Conservation (phyloP, 2,888 invertebrate species). For the Rhamphomyia laevipes region DNA sequence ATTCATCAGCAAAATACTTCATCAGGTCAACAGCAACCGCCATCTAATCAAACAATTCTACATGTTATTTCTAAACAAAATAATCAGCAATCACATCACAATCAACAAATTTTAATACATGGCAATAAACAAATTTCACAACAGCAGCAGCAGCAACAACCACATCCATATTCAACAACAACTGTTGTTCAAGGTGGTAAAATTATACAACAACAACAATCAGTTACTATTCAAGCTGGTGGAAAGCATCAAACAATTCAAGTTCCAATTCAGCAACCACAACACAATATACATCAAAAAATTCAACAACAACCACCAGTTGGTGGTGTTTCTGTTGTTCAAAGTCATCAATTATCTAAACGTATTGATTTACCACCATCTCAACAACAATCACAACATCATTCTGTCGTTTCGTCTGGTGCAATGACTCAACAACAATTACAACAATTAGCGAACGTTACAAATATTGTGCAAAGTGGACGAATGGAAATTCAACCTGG, state of each 20-base stretch:
- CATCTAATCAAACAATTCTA: no score
- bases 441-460: conserved; percentile 20
- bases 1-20: background rate
- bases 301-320: conserved; percentile 27
- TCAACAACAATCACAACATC: conserved; percentile 13
- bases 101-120: background rate
- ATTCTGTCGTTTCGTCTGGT: background rate
- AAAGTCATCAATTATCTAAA: conserved; percentile 19
- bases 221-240: conserved; percentile 15
- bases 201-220: conserved; percentile 8
- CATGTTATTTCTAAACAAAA: no score
- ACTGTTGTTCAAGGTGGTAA: conserved; percentile 10
- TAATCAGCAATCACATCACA: no score
- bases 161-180: conserved; percentile 3
- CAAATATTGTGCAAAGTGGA: conserved; percentile 17
- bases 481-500: conserved; percentile 16
- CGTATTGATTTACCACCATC: conserved; percentile 11
- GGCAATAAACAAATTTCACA: conserved; percentile 12
- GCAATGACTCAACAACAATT: conserved; percentile 13
- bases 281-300: conserved; percentile 32
- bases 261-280: conserved; percentile 32
- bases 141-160: conserved; percentile 10
- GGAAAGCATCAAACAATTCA: conserved; percentile 36
- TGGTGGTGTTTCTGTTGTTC: conserved; percentile 19
- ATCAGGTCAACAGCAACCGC: background rate